phyloP scores from a whole-genome alignment of 1,140 invertebrate genomes.

The Drosophila gunungcola region DNA sequence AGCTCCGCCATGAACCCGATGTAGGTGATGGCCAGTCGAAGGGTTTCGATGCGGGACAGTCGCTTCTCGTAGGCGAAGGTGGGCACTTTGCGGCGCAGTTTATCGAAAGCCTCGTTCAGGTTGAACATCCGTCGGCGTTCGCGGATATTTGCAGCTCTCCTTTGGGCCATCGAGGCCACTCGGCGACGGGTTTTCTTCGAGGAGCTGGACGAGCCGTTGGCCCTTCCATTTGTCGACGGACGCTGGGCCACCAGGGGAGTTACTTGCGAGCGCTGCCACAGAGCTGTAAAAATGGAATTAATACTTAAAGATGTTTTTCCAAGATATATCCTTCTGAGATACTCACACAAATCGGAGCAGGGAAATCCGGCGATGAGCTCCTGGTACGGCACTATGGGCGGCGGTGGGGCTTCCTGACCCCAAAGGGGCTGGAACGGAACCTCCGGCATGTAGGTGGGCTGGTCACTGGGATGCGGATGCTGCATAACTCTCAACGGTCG shows the following conservation, averaged over 20 bases:
- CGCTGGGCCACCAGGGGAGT: conserved; percentile 70
- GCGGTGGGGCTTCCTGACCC: conserved; percentile 76
- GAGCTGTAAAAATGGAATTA: conserved; percentile 70
- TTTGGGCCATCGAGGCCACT: conserved; percentile 95
- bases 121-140: conserved; percentile 98
- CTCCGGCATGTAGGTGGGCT: conserved; percentile 80
- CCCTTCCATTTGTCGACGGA: conserved; percentile 52
- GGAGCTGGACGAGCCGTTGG: conserved; percentile 58
- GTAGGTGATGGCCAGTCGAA: conserved; percentile 98
- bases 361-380: conserved; percentile 86
- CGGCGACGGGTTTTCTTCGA: conserved; percentile 93
- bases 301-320: background rate
- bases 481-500: conserved; percentile 52
- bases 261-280: conserved; percentile 84
- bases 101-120: conserved; percentile 98
- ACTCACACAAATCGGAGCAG: conserved; percentile 86
- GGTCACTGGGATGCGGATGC: conserved; percentile 74
- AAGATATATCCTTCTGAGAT: background rate
- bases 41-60: conserved; percentile 98
- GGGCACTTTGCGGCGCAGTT: conserved; percentile 96
- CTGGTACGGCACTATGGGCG: conserved; percentile 85
- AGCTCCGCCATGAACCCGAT: conserved; percentile 98
- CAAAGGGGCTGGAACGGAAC: conserved; percentile 84
- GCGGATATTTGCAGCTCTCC: conserved; percentile 96
- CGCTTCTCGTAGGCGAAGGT: conserved; percentile 99